phyloP scores from a whole-genome alignment of 23 tunicate species.

The Oikopleura vanhoeffeni region DNA sequence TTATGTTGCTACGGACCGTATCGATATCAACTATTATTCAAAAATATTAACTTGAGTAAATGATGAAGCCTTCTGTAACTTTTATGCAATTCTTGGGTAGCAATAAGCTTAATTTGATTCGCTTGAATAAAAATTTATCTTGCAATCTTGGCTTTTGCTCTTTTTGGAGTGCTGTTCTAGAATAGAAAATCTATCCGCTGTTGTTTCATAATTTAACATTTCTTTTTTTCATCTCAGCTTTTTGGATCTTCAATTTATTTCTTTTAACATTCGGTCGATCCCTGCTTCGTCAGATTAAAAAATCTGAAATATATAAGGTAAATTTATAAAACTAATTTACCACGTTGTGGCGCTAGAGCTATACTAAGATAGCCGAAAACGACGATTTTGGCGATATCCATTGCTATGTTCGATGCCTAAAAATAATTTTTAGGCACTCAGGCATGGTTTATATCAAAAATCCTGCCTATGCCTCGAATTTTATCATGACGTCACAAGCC shows the following conservation, averaged over 20 bases:
- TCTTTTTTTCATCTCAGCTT: not conserved
- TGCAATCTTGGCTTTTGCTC: not conserved
- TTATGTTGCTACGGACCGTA: too few species aligned
- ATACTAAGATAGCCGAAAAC: too few species aligned
- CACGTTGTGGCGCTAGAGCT: too few species aligned
- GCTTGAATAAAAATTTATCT: not conserved
- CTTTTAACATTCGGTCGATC: not conserved
- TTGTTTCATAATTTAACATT: not conserved
- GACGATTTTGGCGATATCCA: too few species aligned
- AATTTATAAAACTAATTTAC: not conserved
- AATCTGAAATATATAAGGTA: conserved; percentile 12
- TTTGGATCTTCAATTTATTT: not conserved
- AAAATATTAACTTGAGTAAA: conserved; percentile 25
- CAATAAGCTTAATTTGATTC: conserved; percentile 64
- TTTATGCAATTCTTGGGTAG: conserved; percentile 77
- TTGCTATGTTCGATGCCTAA: too few species aligned
- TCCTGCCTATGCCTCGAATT: too few species aligned
- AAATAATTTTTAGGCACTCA: too few species aligned
- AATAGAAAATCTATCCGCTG: not conserved
- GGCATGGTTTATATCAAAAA: too few species aligned
- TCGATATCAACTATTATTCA: too few species aligned
- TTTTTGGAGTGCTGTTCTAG: not conserved
- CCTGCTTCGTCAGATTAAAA: not conserved
- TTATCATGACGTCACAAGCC: too few species aligned
- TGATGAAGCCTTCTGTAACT: conserved; percentile 78